A percentile compares a stretch with the other conserved stretches of the same genome.
Conservation (phyloP, 30 jellyfish, hydroid and myxozoan species). For the Cassiopea andromeda region DNA sequence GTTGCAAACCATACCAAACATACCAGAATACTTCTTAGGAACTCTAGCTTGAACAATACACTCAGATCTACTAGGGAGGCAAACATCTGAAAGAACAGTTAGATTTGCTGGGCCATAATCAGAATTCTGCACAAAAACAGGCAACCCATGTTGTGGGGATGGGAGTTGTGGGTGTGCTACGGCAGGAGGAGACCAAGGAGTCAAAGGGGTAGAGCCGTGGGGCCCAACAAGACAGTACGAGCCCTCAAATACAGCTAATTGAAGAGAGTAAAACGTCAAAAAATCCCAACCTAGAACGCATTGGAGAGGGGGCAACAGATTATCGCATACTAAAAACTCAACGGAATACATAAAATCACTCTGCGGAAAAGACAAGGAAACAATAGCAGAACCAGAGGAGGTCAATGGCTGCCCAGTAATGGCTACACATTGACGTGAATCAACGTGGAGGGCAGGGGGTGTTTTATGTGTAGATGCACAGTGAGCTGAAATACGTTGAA, state of each 20-base stretch:
- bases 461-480: constrained; percentile 8
- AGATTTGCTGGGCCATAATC: constrained; percentile 27
- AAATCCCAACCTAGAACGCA: constrained; percentile 59
- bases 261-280: constrained; percentile 15
- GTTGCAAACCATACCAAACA: constrained; percentile 22
- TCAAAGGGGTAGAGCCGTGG: neutral
- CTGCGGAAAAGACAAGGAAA: constrained; percentile 23
- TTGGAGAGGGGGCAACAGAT: constrained; percentile 29
- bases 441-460: constrained; percentile 10
- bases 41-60: constrained; percentile 18
- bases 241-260: constrained; percentile 11
- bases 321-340: constrained; percentile 32
- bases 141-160: constrained; percentile 11
- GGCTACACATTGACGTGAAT: constrained; percentile 14
- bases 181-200: constrained; percentile 5
- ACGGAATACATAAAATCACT: constrained; percentile 20
- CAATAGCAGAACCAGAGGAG: constrained; percentile 14
- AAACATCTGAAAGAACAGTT: constrained; percentile 1
- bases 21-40: neutral
- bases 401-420: constrained; percentile 20
- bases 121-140: constrained; percentile 29
- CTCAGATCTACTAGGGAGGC: constrained; percentile 24
- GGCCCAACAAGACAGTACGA: neutral
- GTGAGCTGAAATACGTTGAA: constrained; percentile 10
- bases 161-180: neutral